Evolutionary conservation across 2,113 vertebrate genomes (phyloP).

Genomic region (Peromyscus leucopus): DNA sequence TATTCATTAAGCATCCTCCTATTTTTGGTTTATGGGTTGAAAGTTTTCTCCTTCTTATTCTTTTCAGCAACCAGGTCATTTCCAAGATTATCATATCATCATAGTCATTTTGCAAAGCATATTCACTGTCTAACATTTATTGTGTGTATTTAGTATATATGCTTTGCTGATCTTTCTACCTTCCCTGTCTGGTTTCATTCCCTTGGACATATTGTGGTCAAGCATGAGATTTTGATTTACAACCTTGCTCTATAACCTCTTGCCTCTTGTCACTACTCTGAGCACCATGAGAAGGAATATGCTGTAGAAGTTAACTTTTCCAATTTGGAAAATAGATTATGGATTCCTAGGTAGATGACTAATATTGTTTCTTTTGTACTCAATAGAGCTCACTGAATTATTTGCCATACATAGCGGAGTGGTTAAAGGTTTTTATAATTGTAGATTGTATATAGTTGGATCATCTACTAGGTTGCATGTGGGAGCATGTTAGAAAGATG

Average conservation of each 20-base stretch:
- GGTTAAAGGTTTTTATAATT: neutral
- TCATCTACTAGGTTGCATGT: neutral
- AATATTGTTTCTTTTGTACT: neutral
- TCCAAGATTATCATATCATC: neutral
- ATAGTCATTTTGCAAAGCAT: neutral
- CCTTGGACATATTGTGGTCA: neutral
- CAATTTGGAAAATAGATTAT: neutral
- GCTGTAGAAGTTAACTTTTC: neutral
- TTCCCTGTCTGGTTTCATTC: neutral
- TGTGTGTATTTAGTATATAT: neutral
- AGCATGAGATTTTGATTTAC: slow-evolving; percentile 9
- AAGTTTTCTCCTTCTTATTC: neutral
- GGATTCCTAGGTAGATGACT: neutral
- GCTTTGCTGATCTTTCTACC: neutral
- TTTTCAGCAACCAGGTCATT: neutral
- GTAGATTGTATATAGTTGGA: neutral
- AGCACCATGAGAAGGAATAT: neutral
- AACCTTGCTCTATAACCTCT: neutral
- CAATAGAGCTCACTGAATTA: neutral
- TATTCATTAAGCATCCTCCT: neutral
- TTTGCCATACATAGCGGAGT: neutral
- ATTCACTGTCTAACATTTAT: neutral
- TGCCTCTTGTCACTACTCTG: neutral
- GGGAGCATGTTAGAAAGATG: neutral
- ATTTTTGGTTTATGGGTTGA: neutral